Evolutionary conservation across 2,888 invertebrate species (phyloP), one percentile per base, ranked within the genome.

Genomic region (Nomada goodeniana): DNA sequence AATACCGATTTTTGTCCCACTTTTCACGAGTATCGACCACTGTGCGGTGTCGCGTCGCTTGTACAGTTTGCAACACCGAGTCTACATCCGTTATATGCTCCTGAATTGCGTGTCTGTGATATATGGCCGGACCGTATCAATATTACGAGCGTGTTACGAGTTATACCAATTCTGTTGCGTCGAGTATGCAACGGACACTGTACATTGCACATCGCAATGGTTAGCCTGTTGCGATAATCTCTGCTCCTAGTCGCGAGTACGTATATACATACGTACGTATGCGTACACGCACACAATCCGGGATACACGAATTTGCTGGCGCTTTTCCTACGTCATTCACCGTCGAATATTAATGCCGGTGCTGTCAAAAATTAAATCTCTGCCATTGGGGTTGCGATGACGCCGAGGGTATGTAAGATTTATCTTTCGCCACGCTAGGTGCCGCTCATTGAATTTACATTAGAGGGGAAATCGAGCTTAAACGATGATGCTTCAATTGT

Each of bases 121-220:
- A 84, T 84, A 87, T 77, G 80, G 68, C 72, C 73, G 72, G 57
- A 60, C 73, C 83, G 82, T 87, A 88, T 88, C 85, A 85, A 88
- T 86, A 86, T 85, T 85, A 87, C 80, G 79, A 59, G 63, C 75
- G 70, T 80, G 70, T 70, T 68, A 65, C 65, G 61, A 70, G 65
- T 42, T 29, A 52, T 64, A 29, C 70, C 44, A 53, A 61, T 72
- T 63, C 52, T 55, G 42, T n/a, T 75, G 77, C 72, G 36, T 59
- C 57, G 65, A 57, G 64, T 61, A 52, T 74, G 50, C 63, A 47
- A 20, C 60, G 80, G 23, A 69, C 52, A 50, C 55, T 79, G 52
- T 65, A 75, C 67, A 68, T 52, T 73, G 61, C 53, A 61, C 52
- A 59, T 76, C 73, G 76, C 7, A 36, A 36, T 36, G 36, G 65